phyloP scores from a whole-genome alignment of 2,888 invertebrate species.

The Rhagium mordax region DNA sequence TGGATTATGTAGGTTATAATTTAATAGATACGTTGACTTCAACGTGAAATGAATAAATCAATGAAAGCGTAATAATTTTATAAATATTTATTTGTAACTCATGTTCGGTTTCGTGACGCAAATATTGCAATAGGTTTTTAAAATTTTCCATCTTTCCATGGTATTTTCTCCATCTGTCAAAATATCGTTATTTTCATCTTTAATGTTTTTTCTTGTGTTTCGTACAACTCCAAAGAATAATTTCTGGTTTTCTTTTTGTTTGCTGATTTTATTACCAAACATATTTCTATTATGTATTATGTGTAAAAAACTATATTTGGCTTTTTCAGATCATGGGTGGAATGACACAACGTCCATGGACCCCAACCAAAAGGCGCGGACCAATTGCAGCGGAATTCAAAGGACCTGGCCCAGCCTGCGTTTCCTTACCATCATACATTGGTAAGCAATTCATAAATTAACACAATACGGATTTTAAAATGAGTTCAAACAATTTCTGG shows the following conservation, averaged over 20 bases:
- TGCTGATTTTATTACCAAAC: too few relatives aligned
- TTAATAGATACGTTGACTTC: background rate
- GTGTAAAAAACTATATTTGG: background rate
- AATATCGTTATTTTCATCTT: too few relatives aligned
- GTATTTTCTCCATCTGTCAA: too few relatives aligned
- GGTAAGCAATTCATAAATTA: slow-evolving; percentile 72
- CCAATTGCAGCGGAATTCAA: slow-evolving; percentile 90
- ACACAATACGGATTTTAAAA: background rate
- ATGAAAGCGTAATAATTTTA: background rate
- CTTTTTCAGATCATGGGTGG: slow-evolving; percentile 74
- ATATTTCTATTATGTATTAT: too few relatives aligned
- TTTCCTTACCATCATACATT: slow-evolving; percentile 85
- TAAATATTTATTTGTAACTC: background rate
- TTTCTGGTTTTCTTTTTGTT: too few relatives aligned
- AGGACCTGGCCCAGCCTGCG: slow-evolving; percentile 92
- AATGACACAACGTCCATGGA: slow-evolving; percentile 90
- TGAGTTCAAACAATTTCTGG: background rate
- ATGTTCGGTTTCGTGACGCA: too few relatives aligned
- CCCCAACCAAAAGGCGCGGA: slow-evolving; percentile 89
- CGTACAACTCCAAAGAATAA: too few relatives aligned
- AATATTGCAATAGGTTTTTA: too few relatives aligned
- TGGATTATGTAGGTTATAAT: background rate
- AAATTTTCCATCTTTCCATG: too few relatives aligned
- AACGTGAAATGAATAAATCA: background rate
- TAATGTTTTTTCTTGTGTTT: too few relatives aligned